Percentiles rank a stretch among this genome's conserved stretches.
Conservation (phyloP, 2,113 vertebrate genomes). For the Corydoras sp. region DNA sequence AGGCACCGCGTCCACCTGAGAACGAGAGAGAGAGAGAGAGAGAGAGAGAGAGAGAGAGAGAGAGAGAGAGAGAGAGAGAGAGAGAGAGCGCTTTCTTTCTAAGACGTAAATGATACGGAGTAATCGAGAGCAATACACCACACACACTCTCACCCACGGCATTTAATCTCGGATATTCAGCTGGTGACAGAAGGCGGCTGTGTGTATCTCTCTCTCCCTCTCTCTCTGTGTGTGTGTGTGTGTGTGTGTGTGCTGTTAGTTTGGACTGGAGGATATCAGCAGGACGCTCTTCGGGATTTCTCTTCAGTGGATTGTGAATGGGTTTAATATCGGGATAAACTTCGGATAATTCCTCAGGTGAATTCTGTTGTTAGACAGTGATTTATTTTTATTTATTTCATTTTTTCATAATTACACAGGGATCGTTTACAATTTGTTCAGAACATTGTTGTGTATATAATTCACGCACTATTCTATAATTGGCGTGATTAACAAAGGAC, state of each 20-base stretch:
- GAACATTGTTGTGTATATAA: no score
- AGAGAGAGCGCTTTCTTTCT: constrained; percentile 12
- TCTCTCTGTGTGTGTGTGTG: background rate
- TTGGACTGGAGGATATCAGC: constrained; percentile 20
- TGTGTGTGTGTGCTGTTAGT: background rate
- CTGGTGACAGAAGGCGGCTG: background rate
- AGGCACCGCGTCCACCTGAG: constrained; percentile 71
- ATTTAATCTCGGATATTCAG: constrained; percentile 2
- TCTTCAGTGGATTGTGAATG: constrained; percentile 25
- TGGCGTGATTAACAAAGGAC: no score
- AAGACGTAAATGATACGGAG: background rate
- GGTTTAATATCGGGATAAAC: constrained; percentile 23
- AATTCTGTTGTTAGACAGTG: background rate
- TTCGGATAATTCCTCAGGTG: constrained; percentile 29
- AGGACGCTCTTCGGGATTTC: constrained; percentile 9
- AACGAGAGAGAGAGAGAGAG: background rate
- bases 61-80: background rate
- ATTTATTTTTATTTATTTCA: background rate
- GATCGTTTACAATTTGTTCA: no score
- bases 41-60: constrained; percentile 17
- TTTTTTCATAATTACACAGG: no score
- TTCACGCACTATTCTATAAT: no score
- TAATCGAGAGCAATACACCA: background rate
- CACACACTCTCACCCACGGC: background rate
- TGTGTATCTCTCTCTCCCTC: background rate